Conservation (phyloP, 2,888 invertebrate species). For the Apamea epomidion region DNA sequence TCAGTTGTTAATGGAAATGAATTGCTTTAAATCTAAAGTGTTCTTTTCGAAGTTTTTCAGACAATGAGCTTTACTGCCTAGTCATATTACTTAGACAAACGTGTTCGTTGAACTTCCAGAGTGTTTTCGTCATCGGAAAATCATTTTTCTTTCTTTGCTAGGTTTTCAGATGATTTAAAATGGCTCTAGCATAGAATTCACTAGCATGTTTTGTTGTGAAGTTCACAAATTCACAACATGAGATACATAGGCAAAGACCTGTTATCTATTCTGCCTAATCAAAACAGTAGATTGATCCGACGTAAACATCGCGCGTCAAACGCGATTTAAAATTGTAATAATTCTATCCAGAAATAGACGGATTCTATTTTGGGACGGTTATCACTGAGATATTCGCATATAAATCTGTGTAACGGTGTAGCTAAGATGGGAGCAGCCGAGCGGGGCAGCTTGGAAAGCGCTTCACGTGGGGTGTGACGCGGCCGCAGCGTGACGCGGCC, state of each 20-base stretch:
- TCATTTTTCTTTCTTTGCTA: not conserved
- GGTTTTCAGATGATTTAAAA: not conserved
- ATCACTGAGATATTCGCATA: slow-evolving; percentile 62
- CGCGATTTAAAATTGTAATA: slow-evolving; percentile 49
- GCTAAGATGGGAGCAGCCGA: slow-evolving; percentile 52
- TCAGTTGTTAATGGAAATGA: slow-evolving; percentile 17
- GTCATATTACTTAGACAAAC: not conserved
- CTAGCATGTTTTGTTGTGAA: not conserved
- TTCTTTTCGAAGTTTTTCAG: not conserved
- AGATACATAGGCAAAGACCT: slow-evolving; percentile 35
- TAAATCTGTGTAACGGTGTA: slow-evolving; percentile 66
- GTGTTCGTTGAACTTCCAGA: slow-evolving; percentile 4
- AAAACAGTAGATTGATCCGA: slow-evolving; percentile 17
- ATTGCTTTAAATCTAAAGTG: slow-evolving; percentile 24
- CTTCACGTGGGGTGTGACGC: slow-evolving; percentile 71
- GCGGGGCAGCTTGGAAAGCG: slow-evolving; percentile 37
- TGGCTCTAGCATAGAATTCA: not conserved
- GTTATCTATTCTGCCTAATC: slow-evolving; percentile 34
- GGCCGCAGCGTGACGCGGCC: slow-evolving; percentile 58
- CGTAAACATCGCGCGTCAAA: slow-evolving; percentile 42
- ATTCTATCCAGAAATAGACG: slow-evolving; percentile 39
- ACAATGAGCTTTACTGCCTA: not conserved
- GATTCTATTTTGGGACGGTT: slow-evolving; percentile 46
- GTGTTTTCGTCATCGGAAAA: not conserved
- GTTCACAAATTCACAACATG: not conserved